Evolutionary conservation across 2,797 vertebrate genomes (phyloP).

Genomic region (Anguilla marmorata): DNA sequence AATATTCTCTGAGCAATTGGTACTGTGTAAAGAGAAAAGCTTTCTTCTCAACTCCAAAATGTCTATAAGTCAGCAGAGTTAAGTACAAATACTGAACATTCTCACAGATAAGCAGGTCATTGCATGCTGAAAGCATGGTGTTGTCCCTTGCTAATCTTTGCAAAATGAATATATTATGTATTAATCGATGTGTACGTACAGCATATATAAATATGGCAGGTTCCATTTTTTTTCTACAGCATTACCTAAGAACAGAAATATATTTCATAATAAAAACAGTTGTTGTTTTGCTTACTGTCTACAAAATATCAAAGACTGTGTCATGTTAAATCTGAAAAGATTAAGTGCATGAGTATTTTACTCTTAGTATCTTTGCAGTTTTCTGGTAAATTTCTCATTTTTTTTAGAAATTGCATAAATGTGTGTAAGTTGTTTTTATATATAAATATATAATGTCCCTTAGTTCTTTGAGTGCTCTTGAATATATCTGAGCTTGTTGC

Average conservation of each 20-base stretch:
- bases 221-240: neutral
- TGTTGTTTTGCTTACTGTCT: neutral
- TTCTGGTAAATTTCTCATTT: too few relatives aligned
- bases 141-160: neutral
- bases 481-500: too few relatives aligned
- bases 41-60: neutral
- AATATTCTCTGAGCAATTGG: neutral
- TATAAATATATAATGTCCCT: too few relatives aligned
- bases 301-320: too few relatives aligned
- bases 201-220: neutral
- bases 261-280: neutral
- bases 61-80: neutral
- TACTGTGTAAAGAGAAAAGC: neutral
- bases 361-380: too few relatives aligned
- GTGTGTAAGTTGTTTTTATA: too few relatives aligned
- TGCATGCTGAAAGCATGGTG: neutral
- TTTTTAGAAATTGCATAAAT: too few relatives aligned
- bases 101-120: neutral
- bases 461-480: too few relatives aligned
- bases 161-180: neutral
- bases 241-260: neutral
- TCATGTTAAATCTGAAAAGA: too few relatives aligned
- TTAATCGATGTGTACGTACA: neutral
- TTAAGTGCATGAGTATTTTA: too few relatives aligned
- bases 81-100: neutral